Evolutionary conservation across 2,888 invertebrate genomes (phyloP), one percentile per base, ranked within the genome.

Genomic region (Serripes groenlandicus): DNA sequence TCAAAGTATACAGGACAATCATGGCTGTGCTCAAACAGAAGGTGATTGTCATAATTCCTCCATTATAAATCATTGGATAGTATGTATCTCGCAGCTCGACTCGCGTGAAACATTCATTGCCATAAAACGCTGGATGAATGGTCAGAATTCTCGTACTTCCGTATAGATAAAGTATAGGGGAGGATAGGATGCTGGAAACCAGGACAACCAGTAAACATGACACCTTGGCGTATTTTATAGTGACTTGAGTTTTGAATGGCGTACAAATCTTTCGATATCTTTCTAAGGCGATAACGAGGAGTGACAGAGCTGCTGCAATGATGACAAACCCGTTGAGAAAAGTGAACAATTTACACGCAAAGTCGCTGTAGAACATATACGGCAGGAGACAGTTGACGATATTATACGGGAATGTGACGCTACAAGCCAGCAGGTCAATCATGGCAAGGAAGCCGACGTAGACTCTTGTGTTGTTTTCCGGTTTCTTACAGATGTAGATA

Each of bases 401-500:
- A 15, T 42, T 66, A 42, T 34, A 66, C 3, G 66, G 66, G 42
- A 35, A 66, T 2, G 32, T 28, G 9, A 66, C 35, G 3, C 23
- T 21, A 18, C 66, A 66, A 9, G 42, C 37, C 7, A 66, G 9
- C 66, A 66, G 28, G 26, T 66, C 66, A 37, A 66, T 37, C 26
- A 66, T 66, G n/a, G 66, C 66, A 7, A 66, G 66, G 21, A 66
- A 66, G n/a, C 34, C 7, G 42, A 66, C 42, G 28, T 66, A 66
- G 4, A 66, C 42, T n/a, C 66, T 37, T n/a, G 66, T 66, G n/a
- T 66, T 66, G 26, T 66, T 66, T 23, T 42, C 26, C 4, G 66
- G 66, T 42, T 66, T 66, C 23, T 66, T 66, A 26, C 5, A 66
- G 28, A 66, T 66, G 66, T 66, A 66, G 66, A 66, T 66, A 9